Conservation (phyloP, 2,113 vertebrate genomes). For the Corythoichthys haematopterus region DNA sequence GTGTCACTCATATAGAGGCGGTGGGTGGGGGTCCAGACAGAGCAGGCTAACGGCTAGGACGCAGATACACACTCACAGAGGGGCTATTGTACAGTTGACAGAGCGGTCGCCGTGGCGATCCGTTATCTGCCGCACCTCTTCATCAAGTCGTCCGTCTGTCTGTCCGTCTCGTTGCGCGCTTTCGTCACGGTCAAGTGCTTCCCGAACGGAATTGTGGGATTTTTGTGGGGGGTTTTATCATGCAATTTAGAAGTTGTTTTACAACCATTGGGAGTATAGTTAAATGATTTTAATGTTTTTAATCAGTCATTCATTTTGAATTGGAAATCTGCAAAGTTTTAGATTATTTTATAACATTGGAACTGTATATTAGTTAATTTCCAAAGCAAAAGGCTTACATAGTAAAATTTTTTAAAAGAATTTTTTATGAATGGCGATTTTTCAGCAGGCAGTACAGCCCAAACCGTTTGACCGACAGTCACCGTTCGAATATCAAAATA, state of each 20-base stretch:
- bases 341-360: too few species aligned
- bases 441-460: too few species aligned
- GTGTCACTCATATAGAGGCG: constrained; percentile 54
- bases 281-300: too few species aligned
- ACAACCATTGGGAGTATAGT: background rate
- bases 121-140: constrained; percentile 48
- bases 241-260: background rate
- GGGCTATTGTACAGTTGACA: constrained; percentile 62
- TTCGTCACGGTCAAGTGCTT: background rate
- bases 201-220: background rate
- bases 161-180: constrained; percentile 31
- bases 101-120: constrained; percentile 49
- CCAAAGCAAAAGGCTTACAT: too few species aligned
- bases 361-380: too few species aligned
- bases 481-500: too few species aligned
- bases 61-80: constrained; percentile 43
- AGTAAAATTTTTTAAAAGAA: too few species aligned
- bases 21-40: constrained; percentile 31
- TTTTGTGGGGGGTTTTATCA: background rate
- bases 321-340: too few species aligned
- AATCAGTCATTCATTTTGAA: too few species aligned
- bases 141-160: constrained; percentile 25
- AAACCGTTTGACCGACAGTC: too few species aligned
- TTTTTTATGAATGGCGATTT: too few species aligned
- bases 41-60: constrained; percentile 52